Percentiles rank a stretch among this genome's conserved stretches.
phyloP scores from a whole-genome alignment of 1,140 invertebrate species.

The Zaprionus inermis region DNA sequence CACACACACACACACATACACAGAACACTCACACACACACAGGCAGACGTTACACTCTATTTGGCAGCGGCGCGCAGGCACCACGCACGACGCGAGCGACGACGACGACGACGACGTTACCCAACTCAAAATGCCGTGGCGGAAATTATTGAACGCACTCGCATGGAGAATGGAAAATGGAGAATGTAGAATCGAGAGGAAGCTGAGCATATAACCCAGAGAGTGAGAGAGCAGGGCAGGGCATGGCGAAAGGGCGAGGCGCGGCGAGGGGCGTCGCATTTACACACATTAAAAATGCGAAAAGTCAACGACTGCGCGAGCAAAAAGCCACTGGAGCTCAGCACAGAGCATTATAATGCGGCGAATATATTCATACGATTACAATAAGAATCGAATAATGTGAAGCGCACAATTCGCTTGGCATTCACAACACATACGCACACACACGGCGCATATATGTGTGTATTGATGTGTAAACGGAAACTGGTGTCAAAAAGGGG shows the following conservation, averaged over 20 bases:
- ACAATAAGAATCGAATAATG: constrained; percentile 82
- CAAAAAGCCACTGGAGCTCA: constrained; percentile 74
- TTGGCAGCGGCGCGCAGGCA: constrained; percentile 63
- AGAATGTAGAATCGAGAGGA: constrained; percentile 10
- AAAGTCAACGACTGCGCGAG: constrained; percentile 77
- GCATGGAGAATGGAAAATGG: constrained; percentile 22
- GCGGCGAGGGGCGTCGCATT: constrained; percentile 26
- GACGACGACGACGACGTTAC: constrained; percentile 33
- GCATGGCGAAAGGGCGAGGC: too few relatives aligned
- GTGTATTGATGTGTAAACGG: constrained; percentile 15
- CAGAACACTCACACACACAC: constrained; percentile 10
- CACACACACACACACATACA: constrained; percentile 33
- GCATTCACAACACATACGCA: constrained; percentile 22
- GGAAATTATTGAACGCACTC: constrained; percentile 77
- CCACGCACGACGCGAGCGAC: constrained; percentile 32
- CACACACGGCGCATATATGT: neutral
- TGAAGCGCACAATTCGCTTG: constrained; percentile 45
- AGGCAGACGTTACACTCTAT: constrained; percentile 72
- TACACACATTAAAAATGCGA: constrained; percentile 80
- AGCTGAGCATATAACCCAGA: constrained; percentile 6
- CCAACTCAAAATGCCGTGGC: constrained; percentile 74
- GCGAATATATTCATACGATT: constrained; percentile 80
- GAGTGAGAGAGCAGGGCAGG: neutral
- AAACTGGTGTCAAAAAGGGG: constrained; percentile 45
- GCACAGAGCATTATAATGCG: constrained; percentile 73